Base-by-base conservation (phyloP, 2,113 vertebrate species). In the Salvelinus fontinalis region DNA sequence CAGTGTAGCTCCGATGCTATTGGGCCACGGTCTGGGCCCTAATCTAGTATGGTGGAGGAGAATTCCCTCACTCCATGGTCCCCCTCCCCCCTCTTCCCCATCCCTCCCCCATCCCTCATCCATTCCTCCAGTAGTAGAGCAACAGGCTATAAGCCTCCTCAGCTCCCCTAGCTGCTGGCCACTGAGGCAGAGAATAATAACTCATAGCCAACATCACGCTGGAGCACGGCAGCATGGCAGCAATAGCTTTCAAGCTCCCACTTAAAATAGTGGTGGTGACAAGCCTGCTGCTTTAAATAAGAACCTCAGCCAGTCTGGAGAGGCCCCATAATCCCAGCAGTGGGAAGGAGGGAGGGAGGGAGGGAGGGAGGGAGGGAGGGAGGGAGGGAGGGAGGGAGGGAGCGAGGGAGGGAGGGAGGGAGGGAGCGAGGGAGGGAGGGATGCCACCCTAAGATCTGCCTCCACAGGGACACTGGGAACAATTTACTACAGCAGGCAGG, bases 261-360 rank as follows among this genome's bases (percentile, higher is more conserved):
- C 88, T 93, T 91, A 90, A 91, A 93, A 93, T 89, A 92, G 90
- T 91, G 84, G 86, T 71, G 78, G 84, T 93, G 91, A 93, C 90
- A 92, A 89, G 88, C 83, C 85, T 87, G 88, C 89, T 90, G 88
- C 91, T 90, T 93, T 92, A 92, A 92, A 92, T 92, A 91, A 92
- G 87, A 87, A 82, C 83, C 89, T 88, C 87, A 88, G 34, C 34
- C 90, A 91, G 91, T 92, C 89, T 92, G 89, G 34, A 39, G 34
- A 39, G 89, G 79, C 84, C 83, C 81, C 89, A 88, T 93, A 91
- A 93, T 93, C 90, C 90, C 91, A 91, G 87, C 80, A 87, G 87
- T 87, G 89, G n/a, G 14, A 18, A 2, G 67, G 39, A 44, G 34
- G 9, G 29, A 26, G 20, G 16, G 18, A 20, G 67, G 16, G 34